A percentile compares a stretch with the other conserved stretches of the same genome.
Evolutionary conservation across 2,888 invertebrate genomes (phyloP).

Genomic region (Pogonocherus hispidulus): DNA sequence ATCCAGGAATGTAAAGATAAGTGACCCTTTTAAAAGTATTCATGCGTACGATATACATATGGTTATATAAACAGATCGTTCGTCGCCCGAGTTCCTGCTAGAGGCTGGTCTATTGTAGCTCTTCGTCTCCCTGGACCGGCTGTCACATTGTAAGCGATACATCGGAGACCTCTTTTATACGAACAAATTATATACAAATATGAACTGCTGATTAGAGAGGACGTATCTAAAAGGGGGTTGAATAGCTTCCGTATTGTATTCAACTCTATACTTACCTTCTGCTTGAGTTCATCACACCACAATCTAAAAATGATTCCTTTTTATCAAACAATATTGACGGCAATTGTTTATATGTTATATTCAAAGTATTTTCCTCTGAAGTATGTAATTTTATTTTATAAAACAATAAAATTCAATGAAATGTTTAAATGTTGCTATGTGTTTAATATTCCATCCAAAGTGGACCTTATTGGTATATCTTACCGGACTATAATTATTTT

Average conservation of each 20-base stretch:
- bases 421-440: no score
- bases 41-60: constrained; percentile 67
- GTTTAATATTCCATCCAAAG: no score
- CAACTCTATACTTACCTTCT: constrained; percentile 41
- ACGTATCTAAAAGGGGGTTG: constrained; percentile 43
- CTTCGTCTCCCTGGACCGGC: constrained; percentile 58
- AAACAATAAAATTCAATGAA: no score
- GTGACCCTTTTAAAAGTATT: constrained; percentile 67
- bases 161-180: constrained; percentile 67
- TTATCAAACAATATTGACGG: not conserved
- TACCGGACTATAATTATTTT: no score
- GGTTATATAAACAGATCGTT: constrained; percentile 61
- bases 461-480: no score
- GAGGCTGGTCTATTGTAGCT: constrained; percentile 35
- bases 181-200: constrained; percentile 71
- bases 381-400: no score
- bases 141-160: constrained; percentile 68
- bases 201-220: constrained; percentile 68
- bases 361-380: no score
- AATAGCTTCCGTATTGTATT: constrained; percentile 47
- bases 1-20: constrained; percentile 63
- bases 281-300: constrained; percentile 33
- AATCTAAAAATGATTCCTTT: not conserved
- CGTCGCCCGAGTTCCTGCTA: constrained; percentile 32
- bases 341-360: not conserved